Percentiles rank a stretch among this genome's conserved stretches.
Conservation (phyloP, 2,888 invertebrate species). For the Vanessa cardui region DNA sequence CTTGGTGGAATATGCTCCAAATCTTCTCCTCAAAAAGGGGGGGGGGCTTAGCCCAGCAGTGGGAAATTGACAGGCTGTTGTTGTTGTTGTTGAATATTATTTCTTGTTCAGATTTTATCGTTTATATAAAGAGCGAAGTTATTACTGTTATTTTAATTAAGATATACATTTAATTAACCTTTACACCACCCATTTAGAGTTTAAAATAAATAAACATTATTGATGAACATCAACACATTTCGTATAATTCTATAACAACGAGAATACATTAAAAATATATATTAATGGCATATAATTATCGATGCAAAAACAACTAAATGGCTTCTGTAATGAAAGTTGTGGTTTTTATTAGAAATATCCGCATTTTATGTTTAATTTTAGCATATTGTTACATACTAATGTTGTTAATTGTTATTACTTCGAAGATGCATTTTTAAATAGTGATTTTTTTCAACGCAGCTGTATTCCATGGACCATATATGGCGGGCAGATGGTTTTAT, state of each 20-base stretch:
- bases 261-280: neutral
- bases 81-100: no score
- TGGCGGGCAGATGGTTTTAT: constrained; percentile 16
- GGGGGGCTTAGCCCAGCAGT: no score
- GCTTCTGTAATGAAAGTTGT: neutral
- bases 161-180: no score
- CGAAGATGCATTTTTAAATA: constrained; percentile 19
- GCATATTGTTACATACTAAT: constrained; percentile 29
- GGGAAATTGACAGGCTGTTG: no score
- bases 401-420: constrained; percentile 21
- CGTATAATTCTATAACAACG: no score
- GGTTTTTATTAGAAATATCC: constrained; percentile 10
- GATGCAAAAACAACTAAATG: neutral
- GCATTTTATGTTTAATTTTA: constrained; percentile 1
- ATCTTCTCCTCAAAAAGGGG: no score
- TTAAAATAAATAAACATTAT: no score
- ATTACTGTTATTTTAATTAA: no score
- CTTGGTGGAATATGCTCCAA: no score
- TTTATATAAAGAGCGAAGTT: no score
- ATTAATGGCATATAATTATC: constrained; percentile 3
- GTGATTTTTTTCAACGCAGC: constrained; percentile 20
- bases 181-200: no score
- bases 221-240: neutral
- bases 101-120: no score
- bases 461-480: constrained; percentile 20